Evolutionary conservation across 2,113 vertebrate species (phyloP).

Genomic region (Sinocyclocheilus rhinocerous): DNA sequence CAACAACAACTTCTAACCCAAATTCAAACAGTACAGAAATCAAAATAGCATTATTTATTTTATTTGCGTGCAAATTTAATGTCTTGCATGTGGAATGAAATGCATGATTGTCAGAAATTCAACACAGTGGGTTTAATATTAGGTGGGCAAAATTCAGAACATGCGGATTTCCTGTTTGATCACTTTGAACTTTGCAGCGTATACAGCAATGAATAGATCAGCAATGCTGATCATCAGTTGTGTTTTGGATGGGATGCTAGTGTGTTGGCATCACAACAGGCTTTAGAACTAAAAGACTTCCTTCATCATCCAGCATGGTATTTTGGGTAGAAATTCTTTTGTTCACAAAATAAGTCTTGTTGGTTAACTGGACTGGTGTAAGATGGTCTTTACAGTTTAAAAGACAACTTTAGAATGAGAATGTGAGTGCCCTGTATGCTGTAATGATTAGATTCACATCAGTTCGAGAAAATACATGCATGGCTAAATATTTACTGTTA

Average conservation of each 20-base stretch:
- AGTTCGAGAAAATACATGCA: background rate
- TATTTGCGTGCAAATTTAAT: background rate
- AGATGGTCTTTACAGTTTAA: background rate
- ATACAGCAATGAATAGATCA: background rate
- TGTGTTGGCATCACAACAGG: background rate
- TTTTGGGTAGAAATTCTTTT: background rate
- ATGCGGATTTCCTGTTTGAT: background rate
- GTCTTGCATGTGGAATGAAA: background rate
- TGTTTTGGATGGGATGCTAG: background rate
- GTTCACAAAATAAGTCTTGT: background rate
- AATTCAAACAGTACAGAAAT: background rate
- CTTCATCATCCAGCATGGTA: background rate
- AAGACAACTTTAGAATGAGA: background rate
- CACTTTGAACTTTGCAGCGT: background rate
- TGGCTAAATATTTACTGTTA: background rate
- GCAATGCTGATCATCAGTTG: background rate
- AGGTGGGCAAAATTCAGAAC: background rate
- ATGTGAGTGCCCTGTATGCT: background rate
- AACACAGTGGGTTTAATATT: background rate
- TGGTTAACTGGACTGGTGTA: background rate
- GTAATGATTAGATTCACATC: background rate
- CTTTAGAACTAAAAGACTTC: background rate
- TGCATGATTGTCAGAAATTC: background rate
- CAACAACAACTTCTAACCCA: background rate
- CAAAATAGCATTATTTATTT: background rate